Percentiles rank a stretch among this genome's conserved stretches.
phyloP scores from a whole-genome alignment of 1,140 invertebrate species.

The Arion vulgaris region DNA sequence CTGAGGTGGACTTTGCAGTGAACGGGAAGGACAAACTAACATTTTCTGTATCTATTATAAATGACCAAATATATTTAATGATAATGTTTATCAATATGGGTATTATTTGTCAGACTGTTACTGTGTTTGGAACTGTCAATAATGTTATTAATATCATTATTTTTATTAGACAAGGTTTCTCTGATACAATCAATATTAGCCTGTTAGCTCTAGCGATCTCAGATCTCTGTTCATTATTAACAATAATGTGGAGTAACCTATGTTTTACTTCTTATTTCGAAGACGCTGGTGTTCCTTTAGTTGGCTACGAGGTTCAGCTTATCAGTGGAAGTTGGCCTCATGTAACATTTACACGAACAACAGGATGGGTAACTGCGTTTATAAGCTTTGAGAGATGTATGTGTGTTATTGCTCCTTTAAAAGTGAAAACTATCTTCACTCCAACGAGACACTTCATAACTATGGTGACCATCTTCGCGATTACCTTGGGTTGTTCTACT shows the following conservation, averaged over 20 bases:
- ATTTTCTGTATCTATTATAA: no score
- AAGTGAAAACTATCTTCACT: constrained; percentile 17
- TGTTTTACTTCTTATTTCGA: neutral
- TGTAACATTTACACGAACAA: neutral
- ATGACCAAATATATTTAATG: neutral
- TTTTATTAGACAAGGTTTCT: neutral
- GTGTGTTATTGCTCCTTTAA: neutral
- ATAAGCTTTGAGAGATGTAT: constrained; percentile 24
- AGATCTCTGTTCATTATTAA: neutral
- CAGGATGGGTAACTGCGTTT: constrained; percentile 5
- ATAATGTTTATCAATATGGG: no score
- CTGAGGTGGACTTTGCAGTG: no score
- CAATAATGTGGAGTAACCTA: neutral
- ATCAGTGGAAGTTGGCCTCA: constrained; percentile 10
- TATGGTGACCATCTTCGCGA: neutral
- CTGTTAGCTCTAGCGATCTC: neutral
- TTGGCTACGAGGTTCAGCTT: neutral
- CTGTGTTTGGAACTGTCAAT: neutral
- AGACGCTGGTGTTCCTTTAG: neutral
- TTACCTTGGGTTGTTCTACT: neutral
- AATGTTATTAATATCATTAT: neutral
- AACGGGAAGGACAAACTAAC: no score
- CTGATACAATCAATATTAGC: neutral
- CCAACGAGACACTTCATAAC: neutral
- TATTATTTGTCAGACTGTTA: neutral